Evolutionary conservation across 2,888 invertebrate genomes (phyloP), one percentile per base, ranked within the genome.

Genomic region (Sylvicola cinctus): DNA sequence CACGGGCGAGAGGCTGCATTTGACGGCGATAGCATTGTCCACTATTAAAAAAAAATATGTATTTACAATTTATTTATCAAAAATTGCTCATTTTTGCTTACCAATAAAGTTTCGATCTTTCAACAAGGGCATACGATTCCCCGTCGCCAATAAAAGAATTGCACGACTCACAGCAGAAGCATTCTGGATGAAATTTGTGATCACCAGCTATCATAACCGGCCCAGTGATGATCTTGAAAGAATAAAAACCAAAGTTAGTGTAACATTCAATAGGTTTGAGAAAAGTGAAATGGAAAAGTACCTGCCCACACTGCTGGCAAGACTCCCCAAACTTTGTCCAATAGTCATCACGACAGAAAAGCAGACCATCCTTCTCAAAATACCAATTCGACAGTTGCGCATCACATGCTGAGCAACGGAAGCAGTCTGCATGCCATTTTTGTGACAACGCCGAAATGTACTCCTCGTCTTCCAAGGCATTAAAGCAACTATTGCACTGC

Each of bases 131-230:
- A 55, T 88, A 91, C 7, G 85, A 77, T 52, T 91, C 85, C 5
- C 85, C 85, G 61, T 90, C 88, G 39, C 88, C 91, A 45, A 91
- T 81, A 52, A 78, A 85, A 3, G 73, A 66, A 23, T 70, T 65
- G 57, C 91, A 91, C 20, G 71, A 70, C 32, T 65, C 66, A 54
- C 91, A 93, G 47, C 79, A 74, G 60, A 91, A 91, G 61, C 91
- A 91, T 65, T 91, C 91, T 30, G 90, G 88, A 61, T 93, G 91
- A 62, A 88, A 91, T 55, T 85, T 84, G 61, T 88, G 88, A 49
- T 84, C 84, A 20, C 90, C 91, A 15, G 90, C 90, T 40, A 87
- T 74, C 90, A 91, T 90, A 42, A 88, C 84, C 16, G 90, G 88
- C 0, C 90, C 90, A 1, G 84, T 55, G 31, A 58, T 58, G 3